Percentiles rank a stretch among this genome's conserved stretches.
phyloP scores from a whole-genome alignment of 2,113 vertebrate species.

The Sturnira hondurensis region DNA sequence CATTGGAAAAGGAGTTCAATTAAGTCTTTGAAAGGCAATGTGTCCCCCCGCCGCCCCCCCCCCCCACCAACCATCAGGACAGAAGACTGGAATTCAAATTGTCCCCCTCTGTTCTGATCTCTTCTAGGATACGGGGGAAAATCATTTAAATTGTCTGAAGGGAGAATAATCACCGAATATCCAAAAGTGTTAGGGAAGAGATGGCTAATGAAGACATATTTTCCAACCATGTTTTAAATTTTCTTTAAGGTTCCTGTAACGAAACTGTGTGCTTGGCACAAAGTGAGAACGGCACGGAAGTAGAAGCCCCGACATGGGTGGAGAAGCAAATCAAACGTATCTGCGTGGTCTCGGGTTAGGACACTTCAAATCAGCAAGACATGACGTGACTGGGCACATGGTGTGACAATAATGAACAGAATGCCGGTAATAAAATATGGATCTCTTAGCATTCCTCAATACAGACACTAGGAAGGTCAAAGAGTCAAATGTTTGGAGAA shows the following conservation, averaged over 20 bases:
- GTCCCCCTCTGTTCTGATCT: background rate
- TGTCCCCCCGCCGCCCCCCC: too few relatives aligned
- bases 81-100: rapidly evolving
- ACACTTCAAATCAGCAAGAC: background rate
- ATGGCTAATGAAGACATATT: background rate
- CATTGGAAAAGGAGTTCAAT: background rate
- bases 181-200: background rate
- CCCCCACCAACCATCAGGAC: rapidly evolving
- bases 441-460: background rate
- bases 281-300: background rate
- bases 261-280: background rate
- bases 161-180: background rate
- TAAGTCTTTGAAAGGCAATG: background rate
- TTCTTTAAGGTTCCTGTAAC: background rate
- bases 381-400: background rate
- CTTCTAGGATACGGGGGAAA: background rate
- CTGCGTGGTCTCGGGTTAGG: background rate
- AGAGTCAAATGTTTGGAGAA: background rate
- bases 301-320: rapidly evolving
- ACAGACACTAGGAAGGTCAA: background rate
- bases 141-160: background rate
- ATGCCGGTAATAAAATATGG: background rate
- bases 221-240: background rate
- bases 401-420: background rate
- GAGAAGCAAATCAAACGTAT: background rate